phyloP scores from a whole-genome alignment of 2,113 vertebrate species.

The Ancistrus triradiatus region DNA sequence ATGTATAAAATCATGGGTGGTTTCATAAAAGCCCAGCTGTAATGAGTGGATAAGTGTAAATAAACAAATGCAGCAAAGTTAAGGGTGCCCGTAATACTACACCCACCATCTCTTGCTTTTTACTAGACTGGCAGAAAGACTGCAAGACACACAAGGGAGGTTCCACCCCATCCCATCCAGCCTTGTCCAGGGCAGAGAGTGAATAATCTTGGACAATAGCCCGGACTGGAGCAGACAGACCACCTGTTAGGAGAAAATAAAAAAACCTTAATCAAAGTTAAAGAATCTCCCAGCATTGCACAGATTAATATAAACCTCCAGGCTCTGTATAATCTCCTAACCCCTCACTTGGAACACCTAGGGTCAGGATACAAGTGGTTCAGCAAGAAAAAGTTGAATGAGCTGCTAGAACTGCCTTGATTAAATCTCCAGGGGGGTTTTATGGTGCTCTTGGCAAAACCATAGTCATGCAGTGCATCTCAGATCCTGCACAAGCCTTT shows the following conservation, averaged over 20 bases:
- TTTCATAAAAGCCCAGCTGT: conserved; percentile 39
- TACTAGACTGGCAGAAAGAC: conserved; percentile 21
- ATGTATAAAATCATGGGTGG: conserved; percentile 34
- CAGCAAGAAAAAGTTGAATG: conserved; percentile 60
- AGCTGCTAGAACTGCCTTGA: conserved; percentile 55
- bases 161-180: conserved; percentile 47
- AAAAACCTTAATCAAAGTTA: conserved; percentile 53
- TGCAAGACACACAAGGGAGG: conserved; percentile 33
- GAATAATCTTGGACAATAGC: conserved; percentile 64
- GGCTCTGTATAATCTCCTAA: conserved; percentile 38
- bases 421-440: conserved; percentile 58
- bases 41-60: conserved; percentile 45
- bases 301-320: conserved; percentile 70
- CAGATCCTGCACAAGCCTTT: conserved; percentile 16
- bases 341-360: conserved; percentile 41
- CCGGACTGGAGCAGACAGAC: conserved; percentile 52
- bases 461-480: conserved; percentile 10
- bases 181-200: conserved; percentile 55
- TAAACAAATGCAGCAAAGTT: conserved; percentile 43
- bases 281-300: conserved; percentile 56
- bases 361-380: conserved; percentile 58
- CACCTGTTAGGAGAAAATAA: conserved; percentile 55
- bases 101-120: conserved; percentile 27
- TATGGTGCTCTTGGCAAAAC: conserved; percentile 20
- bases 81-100: conserved; percentile 28